A percentile compares a stretch with the other conserved stretches of the same genome.
Conservation (phyloP, 2,113 vertebrate species). For the Urocolius indicus region DNA sequence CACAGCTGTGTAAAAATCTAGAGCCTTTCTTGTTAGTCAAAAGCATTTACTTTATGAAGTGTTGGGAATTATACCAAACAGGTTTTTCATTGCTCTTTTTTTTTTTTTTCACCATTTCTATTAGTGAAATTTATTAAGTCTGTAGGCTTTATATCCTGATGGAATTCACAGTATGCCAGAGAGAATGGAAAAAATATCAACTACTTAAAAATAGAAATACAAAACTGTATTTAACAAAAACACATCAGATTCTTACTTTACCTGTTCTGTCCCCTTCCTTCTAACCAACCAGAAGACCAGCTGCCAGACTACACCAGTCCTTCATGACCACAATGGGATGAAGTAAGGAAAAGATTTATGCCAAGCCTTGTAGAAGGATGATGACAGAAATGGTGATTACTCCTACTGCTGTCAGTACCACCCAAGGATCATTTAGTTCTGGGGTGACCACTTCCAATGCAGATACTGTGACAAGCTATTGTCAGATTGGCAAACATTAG, state of each 20-base stretch:
- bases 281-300: accelerated
- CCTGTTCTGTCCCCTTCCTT: neutral
- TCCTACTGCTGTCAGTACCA: neutral
- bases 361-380: neutral
- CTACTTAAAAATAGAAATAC: neutral
- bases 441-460: neutral
- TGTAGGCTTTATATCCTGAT: neutral
- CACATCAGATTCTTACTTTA: neutral
- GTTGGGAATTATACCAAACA: accelerated
- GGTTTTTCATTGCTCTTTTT: neutral
- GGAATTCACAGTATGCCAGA: neutral
- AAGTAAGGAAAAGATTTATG: neutral
- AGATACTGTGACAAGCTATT: neutral
- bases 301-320: neutral
- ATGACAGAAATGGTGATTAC: neutral
- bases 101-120: neutral
- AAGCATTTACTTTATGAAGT: neutral
- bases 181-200: neutral
- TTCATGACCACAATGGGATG: neutral
- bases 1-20: neutral
- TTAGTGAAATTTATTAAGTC: neutral
- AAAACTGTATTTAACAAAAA: neutral
- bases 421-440: neutral
- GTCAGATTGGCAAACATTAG: neutral
- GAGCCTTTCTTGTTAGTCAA: neutral